A percentile compares a stretch with the other conserved stretches of the same genome.
phyloP scores from a whole-genome alignment of 1,140 invertebrate species.

The Cydia amplana region DNA sequence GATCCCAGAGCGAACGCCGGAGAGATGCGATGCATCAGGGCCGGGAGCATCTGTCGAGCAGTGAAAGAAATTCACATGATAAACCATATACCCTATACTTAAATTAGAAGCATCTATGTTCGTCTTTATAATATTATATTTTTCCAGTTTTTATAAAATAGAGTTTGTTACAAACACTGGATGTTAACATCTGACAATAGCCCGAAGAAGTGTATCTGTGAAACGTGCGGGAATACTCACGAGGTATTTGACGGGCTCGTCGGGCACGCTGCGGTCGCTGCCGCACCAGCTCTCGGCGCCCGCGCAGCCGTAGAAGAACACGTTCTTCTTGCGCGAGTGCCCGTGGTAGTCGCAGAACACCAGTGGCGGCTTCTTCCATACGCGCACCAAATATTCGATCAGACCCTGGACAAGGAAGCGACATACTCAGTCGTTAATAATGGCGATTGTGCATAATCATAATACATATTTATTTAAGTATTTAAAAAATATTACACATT shows the following conservation, averaged over 20 bases:
- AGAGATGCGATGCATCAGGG: conserved; percentile 84
- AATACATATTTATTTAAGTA: no score
- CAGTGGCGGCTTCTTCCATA: conserved; percentile 82
- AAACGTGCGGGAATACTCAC: conserved; percentile 63
- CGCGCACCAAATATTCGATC: conserved; percentile 82
- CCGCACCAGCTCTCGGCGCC: conserved; percentile 83
- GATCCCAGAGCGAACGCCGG: conserved; percentile 86
- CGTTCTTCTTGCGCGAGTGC: conserved; percentile 92
- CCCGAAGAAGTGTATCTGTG: background rate
- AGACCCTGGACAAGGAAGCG: conserved; percentile 73
- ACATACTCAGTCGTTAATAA: no score
- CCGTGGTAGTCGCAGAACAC: conserved; percentile 95
- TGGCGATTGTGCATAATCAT: no score
- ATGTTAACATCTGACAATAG: no score
- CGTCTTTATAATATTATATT: no score
- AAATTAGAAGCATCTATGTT: no score
- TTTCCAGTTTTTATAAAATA: no score
- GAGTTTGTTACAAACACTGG: no score
- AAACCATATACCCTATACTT: background rate
- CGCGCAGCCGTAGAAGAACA: conserved; percentile 94
- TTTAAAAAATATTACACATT: no score
- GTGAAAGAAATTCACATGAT: background rate
- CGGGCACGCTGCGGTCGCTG: conserved; percentile 78
- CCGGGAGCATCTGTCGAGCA: conserved; percentile 82
- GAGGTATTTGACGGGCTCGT: conserved; percentile 82